A percentile compares a stretch with the other conserved stretches of the same genome.
phyloP scores from a whole-genome alignment of 2,888 invertebrate genomes.

The Dicyrtoma fusca region DNA sequence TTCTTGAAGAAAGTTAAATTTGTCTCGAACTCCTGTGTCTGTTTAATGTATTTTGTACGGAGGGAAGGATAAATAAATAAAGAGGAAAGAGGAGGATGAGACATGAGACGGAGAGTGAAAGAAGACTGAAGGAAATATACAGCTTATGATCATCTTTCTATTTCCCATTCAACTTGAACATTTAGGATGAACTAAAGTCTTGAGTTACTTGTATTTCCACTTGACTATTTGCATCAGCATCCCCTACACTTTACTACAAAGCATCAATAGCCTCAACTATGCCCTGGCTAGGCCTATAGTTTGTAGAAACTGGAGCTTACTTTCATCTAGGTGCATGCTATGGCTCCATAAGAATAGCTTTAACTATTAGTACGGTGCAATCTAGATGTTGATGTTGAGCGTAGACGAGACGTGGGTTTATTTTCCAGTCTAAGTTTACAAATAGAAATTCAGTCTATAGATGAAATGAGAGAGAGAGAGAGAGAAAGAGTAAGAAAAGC shows the following conservation, averaged over 20 bases:
- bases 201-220: slow-evolving; percentile 15
- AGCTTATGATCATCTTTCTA: slow-evolving; percentile 26
- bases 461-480: slow-evolving; percentile 6
- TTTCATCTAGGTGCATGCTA: no score
- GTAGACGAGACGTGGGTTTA: background rate
- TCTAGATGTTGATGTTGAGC: no score
- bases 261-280: background rate
- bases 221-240: background rate
- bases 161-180: slow-evolving; percentile 11
- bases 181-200: background rate
- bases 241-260: background rate
- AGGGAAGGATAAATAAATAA: slow-evolving; percentile 11
- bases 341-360: background rate
- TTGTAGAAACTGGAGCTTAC: no score
- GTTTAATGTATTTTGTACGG: background rate
- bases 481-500: background rate
- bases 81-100: background rate
- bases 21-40: no score
- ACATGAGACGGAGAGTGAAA: background rate
- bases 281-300: no score
- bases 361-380: background rate
- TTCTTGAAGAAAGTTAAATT: no score
- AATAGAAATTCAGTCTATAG: background rate
- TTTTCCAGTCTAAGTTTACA: background rate
- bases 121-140: background rate